These are phyloP conservation scores for Ornithoptera priamus DNA, from an alignment of 2,888 invertebrate species.

Conservation along the genomic window DNA sequence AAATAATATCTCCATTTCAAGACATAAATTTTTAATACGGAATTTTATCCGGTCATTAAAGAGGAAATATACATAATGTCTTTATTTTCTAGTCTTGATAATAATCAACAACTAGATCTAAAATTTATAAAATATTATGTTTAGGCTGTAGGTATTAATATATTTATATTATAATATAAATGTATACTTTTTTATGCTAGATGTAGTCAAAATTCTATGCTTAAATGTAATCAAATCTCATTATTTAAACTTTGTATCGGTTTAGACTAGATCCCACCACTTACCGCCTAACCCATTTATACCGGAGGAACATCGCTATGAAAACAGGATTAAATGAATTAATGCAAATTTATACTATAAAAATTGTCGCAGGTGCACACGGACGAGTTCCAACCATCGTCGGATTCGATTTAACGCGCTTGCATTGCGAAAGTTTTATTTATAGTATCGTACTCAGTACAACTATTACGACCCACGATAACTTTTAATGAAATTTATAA, in stretches of 20 bases:
- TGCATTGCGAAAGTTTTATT: slow-evolving; percentile 74
- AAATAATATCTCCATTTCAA: not conserved
- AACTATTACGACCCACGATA: slow-evolving; percentile 53
- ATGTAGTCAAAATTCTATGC: too few species aligned
- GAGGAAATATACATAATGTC: too few species aligned
- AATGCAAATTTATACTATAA: slow-evolving; percentile 80
- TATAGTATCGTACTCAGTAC: slow-evolving; percentile 59
- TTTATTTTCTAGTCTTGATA: too few species aligned
- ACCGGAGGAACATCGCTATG: slow-evolving; percentile 53
- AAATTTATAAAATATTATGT: too few species aligned
- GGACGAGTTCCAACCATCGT: slow-evolving; percentile 74
- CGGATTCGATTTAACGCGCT: slow-evolving; percentile 77
- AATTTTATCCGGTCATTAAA: not conserved
- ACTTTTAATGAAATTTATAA: slow-evolving; percentile 43
- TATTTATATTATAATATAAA: too few species aligned
- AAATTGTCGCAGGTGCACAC: slow-evolving; percentile 78
- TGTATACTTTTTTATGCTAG: too few species aligned
- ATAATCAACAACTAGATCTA: too few species aligned
- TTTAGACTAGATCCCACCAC: slow-evolving; percentile 65
- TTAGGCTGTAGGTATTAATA: too few species aligned
- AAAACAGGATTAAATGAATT: slow-evolving; percentile 79
- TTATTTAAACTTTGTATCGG: slow-evolving; percentile 8
- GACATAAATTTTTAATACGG: slow-evolving; percentile 4
- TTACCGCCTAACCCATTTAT: slow-evolving; percentile 80
- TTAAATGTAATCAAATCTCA: too few species aligned